Percentiles rank a stretch among this genome's conserved stretches.
phyloP scores from a whole-genome alignment of 1,140 invertebrate species.

The Rhizoglyphus robini region DNA sequence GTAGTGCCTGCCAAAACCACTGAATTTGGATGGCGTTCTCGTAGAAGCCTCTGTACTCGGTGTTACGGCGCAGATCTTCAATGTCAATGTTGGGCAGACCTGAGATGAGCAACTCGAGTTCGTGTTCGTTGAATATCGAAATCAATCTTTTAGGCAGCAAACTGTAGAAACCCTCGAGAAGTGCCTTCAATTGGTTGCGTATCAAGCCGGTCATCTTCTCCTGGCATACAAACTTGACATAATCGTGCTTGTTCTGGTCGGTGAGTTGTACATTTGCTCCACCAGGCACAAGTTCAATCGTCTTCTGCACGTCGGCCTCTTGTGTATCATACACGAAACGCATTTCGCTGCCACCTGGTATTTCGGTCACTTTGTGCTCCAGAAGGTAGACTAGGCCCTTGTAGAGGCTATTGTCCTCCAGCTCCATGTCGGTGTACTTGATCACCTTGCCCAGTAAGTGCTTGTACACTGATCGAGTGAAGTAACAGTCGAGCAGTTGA shows the following conservation, averaged over 20 bases:
- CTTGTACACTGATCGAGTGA: constrained; percentile 87
- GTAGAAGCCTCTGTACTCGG: constrained; percentile 86
- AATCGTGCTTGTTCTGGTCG: constrained; percentile 83
- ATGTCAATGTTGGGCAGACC: constrained; percentile 84
- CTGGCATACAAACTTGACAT: constrained; percentile 79
- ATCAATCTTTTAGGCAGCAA: constrained; percentile 86
- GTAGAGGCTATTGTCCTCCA: constrained; percentile 84
- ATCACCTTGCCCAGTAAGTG: constrained; percentile 80
- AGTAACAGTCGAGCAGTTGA: constrained; percentile 85
- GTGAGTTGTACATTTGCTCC: constrained; percentile 73
- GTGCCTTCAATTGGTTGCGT: constrained; percentile 61
- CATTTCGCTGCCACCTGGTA: constrained; percentile 77
- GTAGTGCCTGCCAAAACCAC: constrained; percentile 86
- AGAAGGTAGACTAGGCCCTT: constrained; percentile 77
- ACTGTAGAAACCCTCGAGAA: constrained; percentile 83
- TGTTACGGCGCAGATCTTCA: constrained; percentile 78
- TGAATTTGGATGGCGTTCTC: constrained; percentile 77
- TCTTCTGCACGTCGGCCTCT: constrained; percentile 83
- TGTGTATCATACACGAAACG: constrained; percentile 82
- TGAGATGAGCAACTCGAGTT: constrained; percentile 77
- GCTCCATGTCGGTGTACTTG: constrained; percentile 82
- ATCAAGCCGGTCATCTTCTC: constrained; percentile 93
- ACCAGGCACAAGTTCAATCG: constrained; percentile 68
- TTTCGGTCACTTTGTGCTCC: constrained; percentile 66
- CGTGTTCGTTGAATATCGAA: constrained; percentile 90